Evolutionary conservation across 2,113 vertebrate species (phyloP), one percentile per base, ranked within the genome.

Genomic region (Petromus typicus): DNA sequence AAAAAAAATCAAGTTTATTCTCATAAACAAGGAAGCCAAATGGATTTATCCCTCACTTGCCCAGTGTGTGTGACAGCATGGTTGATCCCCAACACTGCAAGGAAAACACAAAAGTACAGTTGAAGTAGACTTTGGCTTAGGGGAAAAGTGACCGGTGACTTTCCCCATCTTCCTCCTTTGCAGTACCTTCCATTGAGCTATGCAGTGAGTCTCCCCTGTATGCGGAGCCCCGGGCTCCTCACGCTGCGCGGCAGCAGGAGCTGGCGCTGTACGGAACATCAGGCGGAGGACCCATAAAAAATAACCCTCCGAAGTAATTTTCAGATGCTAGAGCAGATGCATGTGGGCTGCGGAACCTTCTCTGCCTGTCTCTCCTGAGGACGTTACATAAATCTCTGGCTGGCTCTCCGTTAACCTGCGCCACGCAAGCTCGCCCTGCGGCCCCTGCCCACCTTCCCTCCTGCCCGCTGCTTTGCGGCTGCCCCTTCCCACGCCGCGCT

Each of bases 271-370:
- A 86, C 56, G 93, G 59, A 93, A 97, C 93, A 87, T 93, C 82
- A 96, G 96, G 91, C 93, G n/a, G 83, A 95, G 83, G 89, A 56
- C 57, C 78, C 80, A 79, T 81, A 81, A 94, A 82, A 95, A 91
- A 79, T 61, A 90, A 94, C 78, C 51, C 86, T 96, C 92, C 73
- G 5, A 86, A 98, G 92, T 90, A 48, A 96, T 96, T 96, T 97
- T 96, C 97, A 97, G 97, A 97, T 86, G 95, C 88, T 71, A 93
- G 92, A 97, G 93, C 97, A 97, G 97, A 97, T 96, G 96, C 95
- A 83, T 89, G 97, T 97, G 96, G 96, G 97, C 87, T 96, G 97
- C 54, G 88, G 94, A 95, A 80, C 86, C 96, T 87, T 97, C 87
- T 79, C 89, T 92, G 94, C 83, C 75, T 95, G 91, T 96, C 94